A percentile compares a stretch with the other conserved stretches of the same genome.
These are phyloP conservation scores for Hanleya hanleyi DNA, from an alignment of 2,888 invertebrate species.

Conservation along the genomic window DNA sequence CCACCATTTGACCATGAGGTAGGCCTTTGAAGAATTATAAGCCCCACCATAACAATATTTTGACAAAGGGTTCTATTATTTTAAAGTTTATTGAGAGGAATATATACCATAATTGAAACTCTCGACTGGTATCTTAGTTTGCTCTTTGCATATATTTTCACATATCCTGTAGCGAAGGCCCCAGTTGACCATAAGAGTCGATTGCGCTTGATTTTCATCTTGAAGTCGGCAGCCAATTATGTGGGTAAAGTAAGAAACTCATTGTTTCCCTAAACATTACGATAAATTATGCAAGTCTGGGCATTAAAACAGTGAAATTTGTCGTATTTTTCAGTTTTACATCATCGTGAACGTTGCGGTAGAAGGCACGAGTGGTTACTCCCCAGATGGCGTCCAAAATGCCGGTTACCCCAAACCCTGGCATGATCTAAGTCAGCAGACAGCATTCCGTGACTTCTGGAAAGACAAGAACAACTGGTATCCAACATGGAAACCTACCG, in stretches of 20 bases:
- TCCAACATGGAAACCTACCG: conserved; percentile 78
- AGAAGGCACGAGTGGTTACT: conserved; percentile 83
- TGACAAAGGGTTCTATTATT: neutral
- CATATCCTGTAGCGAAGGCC: neutral
- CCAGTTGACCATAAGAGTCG: neutral
- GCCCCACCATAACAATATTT: no score
- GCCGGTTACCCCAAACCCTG: conserved; percentile 81
- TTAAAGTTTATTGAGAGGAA: no score
- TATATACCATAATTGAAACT: no score
- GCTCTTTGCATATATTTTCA: no score
- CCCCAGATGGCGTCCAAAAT: conserved; percentile 76
- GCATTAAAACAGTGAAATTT: conserved; percentile 43
- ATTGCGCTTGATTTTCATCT: no score
- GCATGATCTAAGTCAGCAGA: conserved; percentile 77
- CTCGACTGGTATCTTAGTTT: no score
- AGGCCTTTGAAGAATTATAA: no score
- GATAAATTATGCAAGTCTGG: neutral
- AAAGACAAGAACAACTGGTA: conserved; percentile 78
- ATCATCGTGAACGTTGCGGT: conserved; percentile 85
- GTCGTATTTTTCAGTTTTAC: conserved; percentile 79
- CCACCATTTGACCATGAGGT: conserved; percentile 64
- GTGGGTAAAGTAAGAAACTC: no score
- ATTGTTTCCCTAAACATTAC: neutral
- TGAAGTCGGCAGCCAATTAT: no score
- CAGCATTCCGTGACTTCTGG: conserved; percentile 82